Conservation (phyloP, 2,888 invertebrate species). For the Himalopsyche kuldschensis region DNA sequence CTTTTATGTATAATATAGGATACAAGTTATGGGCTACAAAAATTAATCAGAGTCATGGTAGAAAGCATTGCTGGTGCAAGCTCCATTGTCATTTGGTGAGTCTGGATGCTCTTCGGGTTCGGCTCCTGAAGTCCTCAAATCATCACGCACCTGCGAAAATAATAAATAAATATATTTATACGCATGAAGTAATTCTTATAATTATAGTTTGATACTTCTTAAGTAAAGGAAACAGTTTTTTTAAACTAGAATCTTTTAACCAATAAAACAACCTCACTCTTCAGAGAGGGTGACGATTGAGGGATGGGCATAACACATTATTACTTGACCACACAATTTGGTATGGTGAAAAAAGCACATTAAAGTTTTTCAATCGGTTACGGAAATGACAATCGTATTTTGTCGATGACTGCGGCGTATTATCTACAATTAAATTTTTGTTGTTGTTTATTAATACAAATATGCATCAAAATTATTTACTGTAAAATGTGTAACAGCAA, state of each 20-base stretch:
- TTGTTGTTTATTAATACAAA: no score
- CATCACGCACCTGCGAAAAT: slow-evolving; percentile 59
- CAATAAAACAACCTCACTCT: background rate
- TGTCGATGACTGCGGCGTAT: no score
- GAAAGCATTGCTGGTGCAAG: slow-evolving; percentile 66
- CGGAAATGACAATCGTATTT: no score
- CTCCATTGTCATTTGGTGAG: slow-evolving; percentile 60
- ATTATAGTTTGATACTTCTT: background rate
- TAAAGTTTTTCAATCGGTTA: no score
- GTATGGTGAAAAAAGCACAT: background rate
- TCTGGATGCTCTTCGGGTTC: slow-evolving; percentile 65
- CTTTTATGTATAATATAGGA: background rate
- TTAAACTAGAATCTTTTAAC: background rate
- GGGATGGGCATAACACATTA: no score
- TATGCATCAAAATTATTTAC: no score
- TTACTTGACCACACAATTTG: no score
- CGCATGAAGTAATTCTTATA: background rate
- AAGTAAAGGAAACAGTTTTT: background rate
- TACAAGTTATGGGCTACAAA: background rate
- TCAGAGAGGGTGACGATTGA: no score
- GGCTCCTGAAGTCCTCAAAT: slow-evolving; percentile 63
- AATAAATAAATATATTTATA: background rate
- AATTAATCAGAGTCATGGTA: background rate
- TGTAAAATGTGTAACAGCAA: no score
- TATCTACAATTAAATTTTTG: no score